These are phyloP conservation scores for Polydrusus pterygomalis DNA, from an alignment of 2,888 invertebrate genomes.

Conservation along the genomic window DNA sequence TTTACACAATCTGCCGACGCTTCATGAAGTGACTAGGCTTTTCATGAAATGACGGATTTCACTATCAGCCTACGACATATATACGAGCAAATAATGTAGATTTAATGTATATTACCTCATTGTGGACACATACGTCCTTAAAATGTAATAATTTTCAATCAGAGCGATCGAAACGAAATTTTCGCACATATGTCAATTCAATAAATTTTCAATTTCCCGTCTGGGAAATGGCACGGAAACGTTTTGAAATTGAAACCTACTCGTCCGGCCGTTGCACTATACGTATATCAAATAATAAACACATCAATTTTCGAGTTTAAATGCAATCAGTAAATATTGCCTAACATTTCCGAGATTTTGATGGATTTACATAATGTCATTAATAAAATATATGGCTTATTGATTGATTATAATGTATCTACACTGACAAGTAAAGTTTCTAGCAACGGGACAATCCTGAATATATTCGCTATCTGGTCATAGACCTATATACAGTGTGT, in stretches of 20 bases:
- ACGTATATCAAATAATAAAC: constrained; percentile 21
- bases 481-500: too few species aligned
- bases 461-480: too few species aligned
- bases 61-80: too few species aligned
- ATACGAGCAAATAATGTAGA: too few species aligned
- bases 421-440: too few species aligned
- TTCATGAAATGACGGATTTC: too few species aligned
- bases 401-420: too few species aligned
- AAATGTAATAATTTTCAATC: constrained; percentile 10
- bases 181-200: constrained; percentile 22
- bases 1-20: too few species aligned
- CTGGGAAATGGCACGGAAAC: constrained; percentile 24
- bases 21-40: too few species aligned
- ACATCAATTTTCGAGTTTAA: constrained; percentile 14
- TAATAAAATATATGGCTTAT: too few species aligned
- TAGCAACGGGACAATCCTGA: too few species aligned
- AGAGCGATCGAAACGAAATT: constrained; percentile 6
- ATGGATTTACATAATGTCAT: background rate
- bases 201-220: constrained; percentile 29
- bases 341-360: background rate
- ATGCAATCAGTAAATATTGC: background rate
- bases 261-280: background rate
- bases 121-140: background rate
- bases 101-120: too few species aligned
- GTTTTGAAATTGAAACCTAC: constrained; percentile 27